phyloP scores from a whole-genome alignment of 2,113 vertebrate species.

The Nanorana parkeri region DNA sequence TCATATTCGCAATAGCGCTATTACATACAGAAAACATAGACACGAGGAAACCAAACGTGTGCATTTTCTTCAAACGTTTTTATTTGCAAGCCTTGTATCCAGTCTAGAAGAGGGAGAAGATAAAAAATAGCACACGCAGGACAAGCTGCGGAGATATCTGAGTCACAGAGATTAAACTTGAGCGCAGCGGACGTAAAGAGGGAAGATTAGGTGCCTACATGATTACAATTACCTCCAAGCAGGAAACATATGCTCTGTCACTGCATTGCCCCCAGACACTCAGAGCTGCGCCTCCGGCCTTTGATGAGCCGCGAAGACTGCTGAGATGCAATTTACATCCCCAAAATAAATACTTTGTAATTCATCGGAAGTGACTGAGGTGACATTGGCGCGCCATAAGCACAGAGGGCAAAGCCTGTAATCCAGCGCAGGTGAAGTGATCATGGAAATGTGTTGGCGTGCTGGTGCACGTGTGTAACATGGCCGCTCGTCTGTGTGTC shows the following conservation, averaged over 20 bases:
- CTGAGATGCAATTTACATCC: slow-evolving; percentile 28
- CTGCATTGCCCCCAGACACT: slow-evolving; percentile 27
- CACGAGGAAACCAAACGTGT: too few species aligned
- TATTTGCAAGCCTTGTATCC: not conserved
- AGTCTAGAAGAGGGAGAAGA: not conserved
- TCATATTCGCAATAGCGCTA: too few species aligned
- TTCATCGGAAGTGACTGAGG: slow-evolving; percentile 40
- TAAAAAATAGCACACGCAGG: not conserved
- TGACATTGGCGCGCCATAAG: slow-evolving; percentile 4
- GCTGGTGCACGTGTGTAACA: too few species aligned
- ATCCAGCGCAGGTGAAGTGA: not conserved
- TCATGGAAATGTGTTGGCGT: not conserved
- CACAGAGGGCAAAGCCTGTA: not conserved
- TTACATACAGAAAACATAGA: too few species aligned
- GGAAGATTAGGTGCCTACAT: slow-evolving; percentile 38
- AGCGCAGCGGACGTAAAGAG: slow-evolving; percentile 5
- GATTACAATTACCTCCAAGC: slow-evolving; percentile 30
- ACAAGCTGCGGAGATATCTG: slow-evolving; percentile 4
- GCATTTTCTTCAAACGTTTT: too few species aligned
- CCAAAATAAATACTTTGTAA: slow-evolving; percentile 41
- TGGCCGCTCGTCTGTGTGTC: too few species aligned
- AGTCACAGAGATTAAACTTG: slow-evolving; percentile 28
- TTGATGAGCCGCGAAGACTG: not conserved
- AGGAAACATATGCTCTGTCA: slow-evolving; percentile 21
- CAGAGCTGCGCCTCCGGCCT: not conserved